These are phyloP conservation scores for Euwallacea similis DNA, from an alignment of 1,140 invertebrate species.

Conservation along the genomic window DNA sequence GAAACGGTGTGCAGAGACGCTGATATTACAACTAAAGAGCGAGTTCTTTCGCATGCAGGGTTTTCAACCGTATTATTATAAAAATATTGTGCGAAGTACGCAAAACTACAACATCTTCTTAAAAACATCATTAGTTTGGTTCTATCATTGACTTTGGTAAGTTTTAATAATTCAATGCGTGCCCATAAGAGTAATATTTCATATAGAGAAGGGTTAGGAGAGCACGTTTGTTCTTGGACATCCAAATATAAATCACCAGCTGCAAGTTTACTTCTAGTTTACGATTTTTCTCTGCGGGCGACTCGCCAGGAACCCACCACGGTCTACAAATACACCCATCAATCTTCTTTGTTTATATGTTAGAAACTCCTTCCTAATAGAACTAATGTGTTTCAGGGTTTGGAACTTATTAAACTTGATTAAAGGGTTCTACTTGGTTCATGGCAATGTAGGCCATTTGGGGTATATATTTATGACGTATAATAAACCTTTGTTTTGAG, in stretches of 20 bases:
- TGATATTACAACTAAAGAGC: too few species aligned
- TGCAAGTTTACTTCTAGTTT: conserved; percentile 21
- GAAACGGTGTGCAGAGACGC: too few species aligned
- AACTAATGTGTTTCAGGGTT: conserved; percentile 22
- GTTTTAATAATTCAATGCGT: too few species aligned
- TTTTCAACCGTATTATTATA: too few species aligned
- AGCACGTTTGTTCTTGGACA: conserved; percentile 1
- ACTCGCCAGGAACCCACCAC: conserved; percentile 16
- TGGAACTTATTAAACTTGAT: conserved; percentile 24
- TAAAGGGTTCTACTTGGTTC: conserved; percentile 6
- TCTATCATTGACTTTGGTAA: too few species aligned
- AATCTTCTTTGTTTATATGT: conserved; percentile 28
- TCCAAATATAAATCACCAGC: conserved; percentile 21
- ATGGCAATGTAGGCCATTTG: background rate
- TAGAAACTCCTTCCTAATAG: conserved; percentile 15
- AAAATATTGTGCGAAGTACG: too few species aligned
- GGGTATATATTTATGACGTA: too few species aligned
- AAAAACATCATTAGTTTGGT: too few species aligned
- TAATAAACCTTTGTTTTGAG: too few species aligned
- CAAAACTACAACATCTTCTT: too few species aligned
- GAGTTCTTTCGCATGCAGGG: too few species aligned
- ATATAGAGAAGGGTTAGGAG: conserved; percentile 2
- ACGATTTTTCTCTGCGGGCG: conserved; percentile 23
- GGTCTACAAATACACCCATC: conserved; percentile 21
- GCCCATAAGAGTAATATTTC: background rate